Evolutionary conservation across 2,113 vertebrate genomes (phyloP), one percentile per base, ranked within the genome.

Genomic region (Dipodomys ordii): DNA sequence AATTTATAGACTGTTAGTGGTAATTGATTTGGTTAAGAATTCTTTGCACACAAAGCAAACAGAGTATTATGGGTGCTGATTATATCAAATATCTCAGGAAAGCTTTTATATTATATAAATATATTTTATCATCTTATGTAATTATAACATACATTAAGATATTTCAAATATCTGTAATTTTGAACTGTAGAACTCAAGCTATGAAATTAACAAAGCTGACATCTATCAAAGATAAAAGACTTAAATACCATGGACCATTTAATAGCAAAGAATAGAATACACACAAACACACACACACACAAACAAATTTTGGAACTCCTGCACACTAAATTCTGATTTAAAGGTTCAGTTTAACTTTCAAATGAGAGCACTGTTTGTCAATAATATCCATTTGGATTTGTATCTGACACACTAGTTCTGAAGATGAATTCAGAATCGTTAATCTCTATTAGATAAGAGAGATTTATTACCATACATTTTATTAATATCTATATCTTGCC

Each of bases 341-440:
- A 81, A 93, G 19, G 23, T 89, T 6, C 72, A 77, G 32, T 44
- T 83, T 83, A 69, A 88, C 39, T 84, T 90, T 71, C 73, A 86
- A 89, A 91, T 62, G 7, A 6, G 7, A 60, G 44, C 6, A 12
- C 69, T 69, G 9, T 23, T 83, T 92, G 35, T 88, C 80, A 83
- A 23, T 67, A 83, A 16, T 60, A 77, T 78, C 22, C 92, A 49
- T 80, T 92, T 49, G 92, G 72, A 84, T 81, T 78, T 87, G 32
- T 68, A 69, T 2, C 22, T 49, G 68, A 65, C 19, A 62, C 65
- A 78, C 32, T 69, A 67, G n/a, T 81, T 91, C 68, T 30, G 23
- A 88, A 87, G 85, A 73, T 83, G 85, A 97, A 92, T 83, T 83
- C 19, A 90, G 64, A 92, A 88, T 32, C 49, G 8, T 35, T 78